Conservation (phyloP, 1,140 invertebrate genomes). For the Ephestia elutella region DNA sequence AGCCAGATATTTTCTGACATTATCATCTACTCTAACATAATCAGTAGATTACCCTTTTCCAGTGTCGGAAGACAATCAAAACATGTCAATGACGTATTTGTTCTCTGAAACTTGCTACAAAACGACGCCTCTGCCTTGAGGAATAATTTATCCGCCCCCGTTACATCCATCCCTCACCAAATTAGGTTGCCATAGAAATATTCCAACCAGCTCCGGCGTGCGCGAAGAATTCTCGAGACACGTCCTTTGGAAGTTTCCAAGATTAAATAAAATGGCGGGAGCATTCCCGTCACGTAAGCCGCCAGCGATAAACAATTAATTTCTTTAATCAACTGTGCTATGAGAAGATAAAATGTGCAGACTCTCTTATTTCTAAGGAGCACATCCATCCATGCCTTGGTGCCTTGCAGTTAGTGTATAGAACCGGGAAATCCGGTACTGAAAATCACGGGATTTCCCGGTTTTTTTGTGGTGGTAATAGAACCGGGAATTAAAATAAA, state of each 20-base stretch:
- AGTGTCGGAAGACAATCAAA: too few species aligned
- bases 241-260: constrained; percentile 23
- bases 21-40: too few species aligned
- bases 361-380: neutral
- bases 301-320: constrained; percentile 37
- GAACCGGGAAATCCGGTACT: too few species aligned
- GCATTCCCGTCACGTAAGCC: constrained; percentile 28
- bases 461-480: too few species aligned
- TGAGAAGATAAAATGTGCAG: constrained; percentile 12
- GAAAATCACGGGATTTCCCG: too few species aligned
- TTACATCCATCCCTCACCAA: neutral
- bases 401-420: too few species aligned
- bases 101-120: neutral
- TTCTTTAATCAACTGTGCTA: constrained; percentile 34
- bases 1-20: too few species aligned
- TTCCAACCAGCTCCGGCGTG: neutral
- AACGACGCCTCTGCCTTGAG: neutral
- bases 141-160: neutral
- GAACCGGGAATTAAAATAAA: too few species aligned
- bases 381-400: neutral
- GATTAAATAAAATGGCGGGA: constrained; percentile 22
- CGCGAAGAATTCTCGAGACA: constrained; percentile 7
- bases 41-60: too few species aligned
- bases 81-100: neutral
- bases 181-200: neutral